Evolutionary conservation across 2,888 invertebrate species (phyloP), one percentile per base, ranked within the genome.

Genomic region (Agrochola litura): DNA sequence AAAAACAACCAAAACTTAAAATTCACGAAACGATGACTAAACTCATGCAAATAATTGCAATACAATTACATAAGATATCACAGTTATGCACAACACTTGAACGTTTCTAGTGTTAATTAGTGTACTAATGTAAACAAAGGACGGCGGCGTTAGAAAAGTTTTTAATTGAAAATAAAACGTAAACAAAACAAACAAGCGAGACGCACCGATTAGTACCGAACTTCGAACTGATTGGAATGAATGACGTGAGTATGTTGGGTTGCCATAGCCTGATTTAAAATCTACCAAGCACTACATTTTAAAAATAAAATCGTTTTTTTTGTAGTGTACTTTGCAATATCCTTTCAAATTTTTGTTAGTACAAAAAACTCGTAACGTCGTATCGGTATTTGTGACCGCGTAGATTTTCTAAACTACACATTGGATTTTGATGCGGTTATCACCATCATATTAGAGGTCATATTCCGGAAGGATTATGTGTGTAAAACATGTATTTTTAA

Each of bases 31-130:
- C 76, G 86, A 89, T 92, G 91, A 92, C 89, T 89, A 90, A 89
- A 89, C 86, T 77, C 71, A 77, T 85, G 87, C 85, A 79, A 83
- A 86, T 76, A 80, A 81, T 83, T 88, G 85, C 82, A 82, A 82
- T 77, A 79, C 67, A 81, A 81, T 77, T 82, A 84, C 72, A n/a
- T 81, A 89, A 83, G 85, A 85, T 92, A 92, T 91, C 94, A 94
- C 93, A 92, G 89, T 76, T 72, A 79, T 84, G 84, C 94, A 94
- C 92, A 92, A 92, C 89, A 90, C 91, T 88, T 76, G 60, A 83
- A 63, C 65, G 66, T 79, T 66, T 66, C 43, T 78, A 64, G 74
- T 71, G 76, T 76, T 82, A 82, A 82, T 83, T 85, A 72, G 65
- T 86, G 77, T 81, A 75, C 70, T 81, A 81, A 86, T 88, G 85